Evolutionary conservation across 2,113 vertebrate genomes (phyloP), one percentile per base, ranked within the genome.

Genomic region (Lates calcarifer): DNA sequence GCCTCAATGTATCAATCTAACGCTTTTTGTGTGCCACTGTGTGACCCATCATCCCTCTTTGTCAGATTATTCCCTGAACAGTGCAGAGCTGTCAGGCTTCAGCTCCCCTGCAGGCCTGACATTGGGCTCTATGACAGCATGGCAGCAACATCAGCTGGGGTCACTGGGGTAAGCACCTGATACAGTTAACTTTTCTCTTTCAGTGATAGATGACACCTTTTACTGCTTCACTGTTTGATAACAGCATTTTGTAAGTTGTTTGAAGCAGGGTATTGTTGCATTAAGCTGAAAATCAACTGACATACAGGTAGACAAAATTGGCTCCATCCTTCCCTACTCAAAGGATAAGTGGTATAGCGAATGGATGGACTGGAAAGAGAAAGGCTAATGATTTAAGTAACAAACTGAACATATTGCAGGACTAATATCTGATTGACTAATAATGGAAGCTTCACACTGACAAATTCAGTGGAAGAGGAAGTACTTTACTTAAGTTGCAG

Each of bases 81-180:
- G 96, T 0, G 95, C 96, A 18, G 98, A 98, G 82, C 94, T 98
- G 92, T 95, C 96, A 9, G 93, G 96, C n/a, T 99, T 99, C 92
- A 93, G 90, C 90, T 96, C 96, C 28, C 95, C 97, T 0, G 95
- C 96, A 56, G 95, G 95, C 89, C 92, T 96, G 77, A 95, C 96
- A 77, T 66, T 97, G 60, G 95, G 95, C 87, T 96, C 96, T 87
- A 95, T 97, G 77, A 95, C 96, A 1, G 94, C 96, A 79, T 98
- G 98, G 98, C 97, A 98, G 79, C 97, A 98, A 76, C 96, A 96
- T 85, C 97, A 98, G 31, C 91, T 97, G 5, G 94, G 94, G 93
- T 96, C 97, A 70, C 95, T 98, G 37, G 95, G 97, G 98, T 98
- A 91, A 97, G 96, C 95, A 8, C 4, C 56, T n/a, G n/a, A 33